Base-by-base conservation (phyloP, 2,113 vertebrate species). In the Centropus unirufus region DNA sequence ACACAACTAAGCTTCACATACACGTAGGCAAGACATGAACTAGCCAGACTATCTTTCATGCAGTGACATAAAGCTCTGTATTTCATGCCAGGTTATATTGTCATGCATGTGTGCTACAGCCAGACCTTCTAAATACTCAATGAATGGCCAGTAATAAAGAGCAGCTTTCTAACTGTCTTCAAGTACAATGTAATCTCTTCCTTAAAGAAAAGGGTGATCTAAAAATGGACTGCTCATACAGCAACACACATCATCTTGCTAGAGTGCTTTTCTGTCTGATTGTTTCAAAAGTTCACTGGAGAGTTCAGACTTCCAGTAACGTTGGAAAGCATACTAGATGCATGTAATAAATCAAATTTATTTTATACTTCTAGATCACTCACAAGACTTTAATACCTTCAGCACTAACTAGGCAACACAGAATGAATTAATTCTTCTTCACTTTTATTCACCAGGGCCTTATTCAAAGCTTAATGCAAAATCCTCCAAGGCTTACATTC, bases 11-110 rank as follows among this genome's bases (percentile, higher is more conserved):
- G 17, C 11, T 61, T 70, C 46, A 34, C 0, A 0, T 3, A 21
- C 36, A 32, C 2, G 1, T 1, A 17, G 14, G 21, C 7, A 16
- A 54, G 26, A 22, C 1, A 2, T 0, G 4, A 52, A 20, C 1
- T 1, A 40, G 32, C 4, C 44, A 46, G 24, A 27, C 2, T 7
- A 11, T 8, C 1, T 0, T 8, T 7, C 0, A 0, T 21, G 69
- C 72, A 61, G 63, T 0, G 4, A 92, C 36, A 47, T 5, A 1
- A 2, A 74, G 67, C 44, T 47, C 72, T 40, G 20, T 2, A 5
- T 17, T 15, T 64, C 59, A 34, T 1, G 10, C 12, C 77, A 81
- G 39, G 32, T 39, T 76, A 18, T 27, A 13, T 0, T 10, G 6
- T 10, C 81, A 30, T 3, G 18, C 46, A 19, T 1, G 2, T 5